phyloP scores from a whole-genome alignment of 2,888 invertebrate genomes.

The Cerastoderma edule region DNA sequence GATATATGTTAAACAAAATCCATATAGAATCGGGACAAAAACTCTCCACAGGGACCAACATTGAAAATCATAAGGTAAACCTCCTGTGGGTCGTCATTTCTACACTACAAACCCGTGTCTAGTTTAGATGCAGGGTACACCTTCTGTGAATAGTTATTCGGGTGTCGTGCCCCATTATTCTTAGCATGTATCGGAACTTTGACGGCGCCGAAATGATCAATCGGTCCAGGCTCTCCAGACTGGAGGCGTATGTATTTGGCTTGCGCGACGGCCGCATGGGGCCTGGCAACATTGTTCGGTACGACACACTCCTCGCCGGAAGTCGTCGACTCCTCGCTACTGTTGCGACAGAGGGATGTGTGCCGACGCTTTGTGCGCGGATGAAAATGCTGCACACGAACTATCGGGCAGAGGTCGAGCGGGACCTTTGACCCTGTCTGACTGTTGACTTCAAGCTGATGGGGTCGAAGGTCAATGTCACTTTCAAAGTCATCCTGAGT shows the following conservation, averaged over 20 bases:
- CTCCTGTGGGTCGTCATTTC: no score
- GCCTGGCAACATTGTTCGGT: constrained; percentile 14
- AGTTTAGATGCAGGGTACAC: constrained; percentile 17
- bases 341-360: constrained; percentile 50
- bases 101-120: constrained; percentile 28
- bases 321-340: constrained; percentile 43
- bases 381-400: constrained; percentile 61
- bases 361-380: constrained; percentile 54
- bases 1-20: no score
- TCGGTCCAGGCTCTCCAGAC: constrained; percentile 4
- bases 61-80: no score
- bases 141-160: constrained; percentile 21
- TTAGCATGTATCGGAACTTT: constrained; percentile 9
- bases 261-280: constrained; percentile 25
- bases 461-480: constrained; percentile 36
- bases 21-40: no score
- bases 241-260: constrained; percentile 49
- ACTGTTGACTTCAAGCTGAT: constrained; percentile 39
- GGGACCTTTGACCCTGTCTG: constrained; percentile 51
- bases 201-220: neutral
- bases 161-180: constrained; percentile 21
- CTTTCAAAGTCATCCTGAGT: constrained; percentile 39
- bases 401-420: constrained; percentile 59
- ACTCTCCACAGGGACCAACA: no score
- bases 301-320: constrained; percentile 37